Conservation (phyloP, 2,113 vertebrate genomes). For the Smithornis capensis region DNA sequence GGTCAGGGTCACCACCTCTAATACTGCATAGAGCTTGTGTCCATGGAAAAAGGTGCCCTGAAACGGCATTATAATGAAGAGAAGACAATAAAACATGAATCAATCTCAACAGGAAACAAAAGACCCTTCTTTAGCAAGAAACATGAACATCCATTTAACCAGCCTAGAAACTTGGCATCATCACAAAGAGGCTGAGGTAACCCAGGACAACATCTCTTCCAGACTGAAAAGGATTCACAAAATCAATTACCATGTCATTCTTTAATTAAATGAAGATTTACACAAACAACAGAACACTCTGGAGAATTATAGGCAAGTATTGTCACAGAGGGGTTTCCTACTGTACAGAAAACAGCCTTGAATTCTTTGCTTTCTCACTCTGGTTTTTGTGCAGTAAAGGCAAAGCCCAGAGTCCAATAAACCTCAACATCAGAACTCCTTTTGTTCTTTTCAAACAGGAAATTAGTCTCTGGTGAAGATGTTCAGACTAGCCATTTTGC, state of each 20-base stretch:
- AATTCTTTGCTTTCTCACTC: not conserved
- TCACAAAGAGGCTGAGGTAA: not conserved
- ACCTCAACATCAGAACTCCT: not conserved
- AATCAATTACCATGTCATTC: not conserved
- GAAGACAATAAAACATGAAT: not conserved
- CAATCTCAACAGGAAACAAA: not conserved
- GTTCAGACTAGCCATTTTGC: not conserved
- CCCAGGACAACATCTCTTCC: not conserved
- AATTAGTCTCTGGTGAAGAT: not conserved
- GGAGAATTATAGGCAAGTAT: not conserved
- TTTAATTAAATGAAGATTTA: slow-evolving; percentile 45
- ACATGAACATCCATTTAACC: not conserved
- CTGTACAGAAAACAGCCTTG: not conserved
- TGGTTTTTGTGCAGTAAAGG: not conserved
- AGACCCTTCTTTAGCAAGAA: not conserved
- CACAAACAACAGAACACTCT: not conserved
- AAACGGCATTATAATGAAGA: not conserved
- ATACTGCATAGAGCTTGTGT: not conserved
- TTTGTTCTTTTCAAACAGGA: not conserved
- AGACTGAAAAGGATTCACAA: not conserved
- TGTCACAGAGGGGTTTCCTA: not conserved
- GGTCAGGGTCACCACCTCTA: not conserved
- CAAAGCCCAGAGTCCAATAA: not conserved
- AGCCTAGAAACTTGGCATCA: not conserved
- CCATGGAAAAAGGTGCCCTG: not conserved